Evolutionary conservation across 2,797 vertebrate genomes (phyloP).

Genomic region (Pseudopleuronectes americanus): DNA sequence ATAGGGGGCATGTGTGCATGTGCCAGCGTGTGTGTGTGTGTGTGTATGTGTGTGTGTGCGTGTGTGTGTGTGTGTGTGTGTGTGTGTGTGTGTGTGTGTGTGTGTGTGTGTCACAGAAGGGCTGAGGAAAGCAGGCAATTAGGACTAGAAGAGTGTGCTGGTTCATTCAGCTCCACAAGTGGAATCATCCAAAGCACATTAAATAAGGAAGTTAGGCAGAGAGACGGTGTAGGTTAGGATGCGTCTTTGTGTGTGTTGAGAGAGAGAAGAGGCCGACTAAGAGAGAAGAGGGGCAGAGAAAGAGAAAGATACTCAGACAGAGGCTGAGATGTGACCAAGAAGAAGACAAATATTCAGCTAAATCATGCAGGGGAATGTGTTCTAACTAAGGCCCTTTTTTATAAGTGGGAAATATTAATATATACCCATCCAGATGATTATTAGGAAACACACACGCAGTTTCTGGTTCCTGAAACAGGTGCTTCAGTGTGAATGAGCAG

Average conservation of each 20-base stretch:
- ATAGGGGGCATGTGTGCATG: constrained; percentile 40
- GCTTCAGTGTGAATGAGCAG: neutral
- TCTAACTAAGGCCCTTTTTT: neutral
- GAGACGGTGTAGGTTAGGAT: constrained; percentile 37
- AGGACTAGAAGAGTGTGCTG: constrained; percentile 73
- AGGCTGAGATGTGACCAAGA: neutral
- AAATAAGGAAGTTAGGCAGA: constrained; percentile 55
- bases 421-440: neutral
- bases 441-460: neutral
- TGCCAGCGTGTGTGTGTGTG: constrained; percentile 11
- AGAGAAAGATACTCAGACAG: neutral
- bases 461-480: neutral
- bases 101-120: constrained; percentile 55
- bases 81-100: constrained; percentile 20
- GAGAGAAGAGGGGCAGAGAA: constrained; percentile 1
- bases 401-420: neutral
- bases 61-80: constrained; percentile 23
- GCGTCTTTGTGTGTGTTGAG: constrained; percentile 18
- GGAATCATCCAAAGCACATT: constrained; percentile 74
- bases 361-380: neutral
- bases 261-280: neutral
- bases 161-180: constrained; percentile 76
- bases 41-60: constrained; percentile 11
- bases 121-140: constrained; percentile 81
- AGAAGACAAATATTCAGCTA: neutral